phyloP scores from a whole-genome alignment of 1,140 invertebrate genomes.

The Lerema accius region DNA sequence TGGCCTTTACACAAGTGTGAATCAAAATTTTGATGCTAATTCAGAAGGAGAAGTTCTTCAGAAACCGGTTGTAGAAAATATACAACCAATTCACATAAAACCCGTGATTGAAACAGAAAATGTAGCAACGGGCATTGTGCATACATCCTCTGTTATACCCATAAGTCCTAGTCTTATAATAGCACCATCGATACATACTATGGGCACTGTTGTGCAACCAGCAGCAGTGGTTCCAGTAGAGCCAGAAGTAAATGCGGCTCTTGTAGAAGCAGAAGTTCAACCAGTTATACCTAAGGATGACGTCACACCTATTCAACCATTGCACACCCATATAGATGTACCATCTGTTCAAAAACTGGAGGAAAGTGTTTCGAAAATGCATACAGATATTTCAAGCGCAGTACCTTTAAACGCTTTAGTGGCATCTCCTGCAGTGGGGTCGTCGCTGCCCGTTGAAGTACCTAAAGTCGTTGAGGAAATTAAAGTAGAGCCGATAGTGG shows the following conservation, averaged over 20 bases:
- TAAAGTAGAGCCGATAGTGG: conserved; percentile 26
- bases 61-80: conserved; percentile 11
- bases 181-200: conserved; percentile 19
- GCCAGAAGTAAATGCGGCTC: background rate
- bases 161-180: conserved; percentile 23
- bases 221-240: conserved; percentile 15
- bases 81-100: background rate
- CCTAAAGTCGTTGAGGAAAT: conserved; percentile 34
- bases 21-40: conserved; percentile 10
- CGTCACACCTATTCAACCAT: conserved; percentile 18
- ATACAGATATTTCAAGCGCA: conserved; percentile 20
- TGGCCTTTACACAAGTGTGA: conserved; percentile 9
- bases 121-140: conserved; percentile 12
- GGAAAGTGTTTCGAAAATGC: conserved; percentile 19
- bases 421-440: conserved; percentile 2
- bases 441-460: conserved; percentile 7
- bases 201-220: conserved; percentile 13
- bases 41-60: conserved; percentile 7
- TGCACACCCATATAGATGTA: conserved; percentile 24
- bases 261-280: background rate
- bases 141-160: conserved; percentile 1
- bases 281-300: background rate
- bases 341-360: conserved; percentile 4
- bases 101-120: conserved; percentile 11
- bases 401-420: conserved; percentile 22